These are phyloP conservation scores for Drosophila subsilvestris DNA, from an alignment of 2,888 invertebrate species.

Conservation along the genomic window DNA sequence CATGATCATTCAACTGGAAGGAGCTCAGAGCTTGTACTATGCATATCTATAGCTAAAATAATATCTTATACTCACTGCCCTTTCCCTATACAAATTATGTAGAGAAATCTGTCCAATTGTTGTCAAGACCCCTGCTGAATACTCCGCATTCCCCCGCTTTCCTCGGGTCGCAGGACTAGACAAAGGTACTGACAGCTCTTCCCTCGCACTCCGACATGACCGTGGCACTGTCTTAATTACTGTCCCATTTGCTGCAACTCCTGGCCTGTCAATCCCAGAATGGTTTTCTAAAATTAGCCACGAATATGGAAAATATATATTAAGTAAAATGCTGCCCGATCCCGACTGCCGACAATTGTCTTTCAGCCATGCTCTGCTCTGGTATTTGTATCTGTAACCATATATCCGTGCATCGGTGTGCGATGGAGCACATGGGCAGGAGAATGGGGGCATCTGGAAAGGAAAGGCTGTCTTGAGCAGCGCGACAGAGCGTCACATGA, in stretches of 20 bases:
- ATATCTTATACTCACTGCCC: neutral
- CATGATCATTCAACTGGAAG: too few relatives aligned
- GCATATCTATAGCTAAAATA: neutral
- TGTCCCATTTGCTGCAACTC: constrained; percentile 40
- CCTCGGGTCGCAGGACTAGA: constrained; percentile 20
- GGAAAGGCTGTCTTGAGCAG: constrained; percentile 51
- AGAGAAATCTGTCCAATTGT: constrained; percentile 44
- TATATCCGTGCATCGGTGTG: neutral
- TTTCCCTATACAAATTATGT: constrained; percentile 19
- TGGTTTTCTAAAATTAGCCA: constrained; percentile 46
- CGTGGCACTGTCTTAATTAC: constrained; percentile 45
- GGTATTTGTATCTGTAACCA: neutral
- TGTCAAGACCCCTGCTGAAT: constrained; percentile 39
- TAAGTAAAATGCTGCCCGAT: neutral
- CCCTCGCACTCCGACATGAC: constrained; percentile 4
- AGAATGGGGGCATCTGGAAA: neutral
- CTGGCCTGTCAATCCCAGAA: constrained; percentile 19
- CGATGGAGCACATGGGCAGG: neutral
- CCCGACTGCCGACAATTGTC: constrained; percentile 7
- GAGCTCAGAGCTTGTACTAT: too few relatives aligned
- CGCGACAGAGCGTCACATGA: constrained; percentile 81
- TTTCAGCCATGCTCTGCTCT: constrained; percentile 18
- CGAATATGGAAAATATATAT: constrained; percentile 44
- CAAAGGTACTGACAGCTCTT: constrained; percentile 36
- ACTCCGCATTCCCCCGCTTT: constrained; percentile 8